A percentile compares a stretch with the other conserved stretches of the same genome.
Evolutionary conservation across 2,888 invertebrate species (phyloP).

Genomic region (Tribolium freemani): DNA sequence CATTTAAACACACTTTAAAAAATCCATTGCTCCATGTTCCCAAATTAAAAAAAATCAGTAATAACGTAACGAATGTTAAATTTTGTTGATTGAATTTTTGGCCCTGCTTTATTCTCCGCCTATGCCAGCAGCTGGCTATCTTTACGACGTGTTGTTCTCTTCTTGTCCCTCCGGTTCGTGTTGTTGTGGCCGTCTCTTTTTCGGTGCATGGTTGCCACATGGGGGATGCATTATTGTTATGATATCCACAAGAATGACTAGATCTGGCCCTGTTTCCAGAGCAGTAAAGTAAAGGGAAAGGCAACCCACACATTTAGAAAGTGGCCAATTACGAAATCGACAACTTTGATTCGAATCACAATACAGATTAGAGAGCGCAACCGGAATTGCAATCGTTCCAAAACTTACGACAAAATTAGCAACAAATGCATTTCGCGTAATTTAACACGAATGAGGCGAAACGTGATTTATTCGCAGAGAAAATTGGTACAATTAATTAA

Average conservation of each 20-base stretch:
- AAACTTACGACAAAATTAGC: too few species aligned
- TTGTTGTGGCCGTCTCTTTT: slow-evolving; percentile 50
- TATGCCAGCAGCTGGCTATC: background rate
- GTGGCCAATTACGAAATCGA: background rate
- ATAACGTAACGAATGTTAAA: too few species aligned
- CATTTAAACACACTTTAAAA: background rate
- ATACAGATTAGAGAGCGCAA: background rate
- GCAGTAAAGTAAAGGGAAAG: slow-evolving; percentile 8
- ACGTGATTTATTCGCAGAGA: too few species aligned
- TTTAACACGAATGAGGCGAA: too few species aligned
- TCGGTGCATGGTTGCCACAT: slow-evolving; percentile 54
- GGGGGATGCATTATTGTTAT: slow-evolving; percentile 53
- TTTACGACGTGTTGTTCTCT: slow-evolving; percentile 38
- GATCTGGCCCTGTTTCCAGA: background rate
- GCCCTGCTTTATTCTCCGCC: background rate
- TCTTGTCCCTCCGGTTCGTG: slow-evolving; percentile 52
- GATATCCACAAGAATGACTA: slow-evolving; percentile 47
- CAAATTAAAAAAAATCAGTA: background rate
- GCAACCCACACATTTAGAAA: slow-evolving; percentile 20
- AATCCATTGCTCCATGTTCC: background rate
- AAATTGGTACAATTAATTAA: too few species aligned
- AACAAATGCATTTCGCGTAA: too few species aligned
- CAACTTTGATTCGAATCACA: background rate
- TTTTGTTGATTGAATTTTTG: too few species aligned
- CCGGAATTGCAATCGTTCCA: background rate